Percentiles rank a stretch among this genome's conserved stretches.
Evolutionary conservation across 2,113 vertebrate species (phyloP).

Genomic region (Butastur rufipennis): DNA sequence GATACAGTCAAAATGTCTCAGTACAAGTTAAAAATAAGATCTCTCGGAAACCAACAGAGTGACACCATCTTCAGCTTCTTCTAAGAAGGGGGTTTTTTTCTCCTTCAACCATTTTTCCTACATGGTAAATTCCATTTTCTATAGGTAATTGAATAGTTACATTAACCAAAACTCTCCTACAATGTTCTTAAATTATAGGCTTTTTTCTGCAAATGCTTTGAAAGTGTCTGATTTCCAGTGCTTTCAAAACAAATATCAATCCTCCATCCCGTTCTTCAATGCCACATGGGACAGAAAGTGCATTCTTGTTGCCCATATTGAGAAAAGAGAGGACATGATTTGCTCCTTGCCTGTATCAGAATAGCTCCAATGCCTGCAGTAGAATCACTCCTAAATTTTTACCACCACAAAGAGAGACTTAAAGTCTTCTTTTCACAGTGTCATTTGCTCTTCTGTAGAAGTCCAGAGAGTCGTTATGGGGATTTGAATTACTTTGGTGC

Average conservation of each 20-base stretch:
- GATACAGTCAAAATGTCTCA: not conserved
- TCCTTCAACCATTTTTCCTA: not conserved
- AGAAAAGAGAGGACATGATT: not conserved
- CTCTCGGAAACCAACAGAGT: not conserved
- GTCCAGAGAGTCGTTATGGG: not conserved
- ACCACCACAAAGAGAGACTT: not conserved
- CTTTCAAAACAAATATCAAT: not conserved
- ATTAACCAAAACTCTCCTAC: not conserved
- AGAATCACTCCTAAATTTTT: not conserved
- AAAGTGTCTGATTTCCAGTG: slow-evolving; percentile 6
- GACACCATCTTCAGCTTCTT: not conserved
- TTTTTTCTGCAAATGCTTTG: slow-evolving; percentile 14
- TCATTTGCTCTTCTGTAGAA: not conserved
- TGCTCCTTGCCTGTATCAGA: not conserved
- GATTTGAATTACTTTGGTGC: not conserved
- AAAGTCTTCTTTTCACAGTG: not conserved
- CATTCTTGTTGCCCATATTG: not conserved
- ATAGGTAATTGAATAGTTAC: not conserved
- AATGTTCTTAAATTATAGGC: slow-evolving; percentile 27
- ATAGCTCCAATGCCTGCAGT: not conserved
- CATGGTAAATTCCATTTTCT: slow-evolving; percentile 7
- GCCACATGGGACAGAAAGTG: not conserved
- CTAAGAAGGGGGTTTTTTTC: not conserved
- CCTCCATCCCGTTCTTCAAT: not conserved
- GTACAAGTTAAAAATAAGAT: slow-evolving; percentile 24